Percentiles rank a stretch among this genome's conserved stretches.
These are phyloP conservation scores for Alentia gelatinosa DNA, from an alignment of 2,888 invertebrate genomes.

Conservation along the genomic window DNA sequence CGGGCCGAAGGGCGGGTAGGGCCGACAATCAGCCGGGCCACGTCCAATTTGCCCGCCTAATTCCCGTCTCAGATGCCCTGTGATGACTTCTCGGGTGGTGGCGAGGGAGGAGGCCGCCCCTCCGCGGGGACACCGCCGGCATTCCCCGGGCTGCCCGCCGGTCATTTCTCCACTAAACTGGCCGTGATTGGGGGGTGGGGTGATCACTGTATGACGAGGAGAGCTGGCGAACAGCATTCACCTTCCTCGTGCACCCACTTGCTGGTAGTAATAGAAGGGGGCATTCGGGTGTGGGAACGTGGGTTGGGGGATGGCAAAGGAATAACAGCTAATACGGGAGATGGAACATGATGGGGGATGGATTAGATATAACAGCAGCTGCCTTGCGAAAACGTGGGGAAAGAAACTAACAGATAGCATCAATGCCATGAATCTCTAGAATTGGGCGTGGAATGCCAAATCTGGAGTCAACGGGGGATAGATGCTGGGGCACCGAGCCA, in stretches of 20 bases:
- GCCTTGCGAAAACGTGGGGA: too few relatives aligned
- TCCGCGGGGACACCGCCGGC: not conserved
- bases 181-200: not conserved
- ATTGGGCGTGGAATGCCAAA: too few relatives aligned
- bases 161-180: not conserved
- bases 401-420: not conserved
- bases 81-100: not conserved
- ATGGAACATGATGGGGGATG: not conserved
- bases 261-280: not conserved
- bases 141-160: not conserved
- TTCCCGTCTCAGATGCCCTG: not conserved
- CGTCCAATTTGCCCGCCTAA: slow-evolving; percentile 11
- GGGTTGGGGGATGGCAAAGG: not conserved
- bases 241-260: too few relatives aligned
- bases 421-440: not conserved
- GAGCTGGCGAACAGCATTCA: too few relatives aligned
- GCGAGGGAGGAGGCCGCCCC: too few relatives aligned
- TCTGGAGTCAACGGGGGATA: too few relatives aligned
- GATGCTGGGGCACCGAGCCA: too few relatives aligned
- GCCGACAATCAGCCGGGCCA: not conserved
- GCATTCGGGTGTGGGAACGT: not conserved
- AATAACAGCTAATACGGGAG: not conserved
- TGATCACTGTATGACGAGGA: not conserved
- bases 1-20: not conserved
- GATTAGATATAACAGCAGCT: too few relatives aligned